These are phyloP conservation scores for Drosophila simulans DNA, from an alignment of 1,140 invertebrate species.

Conservation along the genomic window DNA sequence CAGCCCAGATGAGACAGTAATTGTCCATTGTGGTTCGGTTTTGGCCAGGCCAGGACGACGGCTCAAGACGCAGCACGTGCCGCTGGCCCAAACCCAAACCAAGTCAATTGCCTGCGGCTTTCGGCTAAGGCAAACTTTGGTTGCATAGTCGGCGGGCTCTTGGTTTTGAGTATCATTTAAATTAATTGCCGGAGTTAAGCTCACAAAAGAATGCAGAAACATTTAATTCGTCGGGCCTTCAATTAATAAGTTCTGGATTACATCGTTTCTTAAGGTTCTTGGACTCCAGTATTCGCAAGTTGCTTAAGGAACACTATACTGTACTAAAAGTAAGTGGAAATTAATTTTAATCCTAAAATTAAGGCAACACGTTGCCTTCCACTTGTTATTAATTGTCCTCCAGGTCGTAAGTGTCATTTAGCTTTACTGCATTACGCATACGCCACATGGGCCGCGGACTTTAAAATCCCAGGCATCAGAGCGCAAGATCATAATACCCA, in stretches of 20 bases:
- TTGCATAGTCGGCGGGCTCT: constrained; percentile 5
- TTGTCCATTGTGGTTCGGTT: constrained; percentile 49
- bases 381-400: constrained; percentile 10
- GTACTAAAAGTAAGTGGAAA: too few relatives aligned
- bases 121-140: constrained; percentile 21
- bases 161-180: constrained; percentile 49
- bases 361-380: too few relatives aligned
- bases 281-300: neutral
- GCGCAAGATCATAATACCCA: constrained; percentile 36
- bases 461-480: constrained; percentile 16
- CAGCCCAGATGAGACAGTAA: constrained; percentile 56
- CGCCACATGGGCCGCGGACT: constrained; percentile 31
- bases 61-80: constrained; percentile 24
- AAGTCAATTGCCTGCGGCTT: constrained; percentile 31
- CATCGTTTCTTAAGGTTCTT: neutral
- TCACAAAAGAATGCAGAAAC: constrained; percentile 12
- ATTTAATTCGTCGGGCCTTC: constrained; percentile 24
- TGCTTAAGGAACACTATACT: too few relatives aligned
- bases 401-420: constrained; percentile 21
- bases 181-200: constrained; percentile 33
- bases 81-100: constrained; percentile 11
- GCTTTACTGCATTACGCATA: constrained; percentile 45
- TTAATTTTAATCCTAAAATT: too few relatives aligned
- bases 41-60: constrained; percentile 2
- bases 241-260: constrained; percentile 17